Conservation (phyloP, 2,797 vertebrate species). For the Phataginus tricuspis region DNA sequence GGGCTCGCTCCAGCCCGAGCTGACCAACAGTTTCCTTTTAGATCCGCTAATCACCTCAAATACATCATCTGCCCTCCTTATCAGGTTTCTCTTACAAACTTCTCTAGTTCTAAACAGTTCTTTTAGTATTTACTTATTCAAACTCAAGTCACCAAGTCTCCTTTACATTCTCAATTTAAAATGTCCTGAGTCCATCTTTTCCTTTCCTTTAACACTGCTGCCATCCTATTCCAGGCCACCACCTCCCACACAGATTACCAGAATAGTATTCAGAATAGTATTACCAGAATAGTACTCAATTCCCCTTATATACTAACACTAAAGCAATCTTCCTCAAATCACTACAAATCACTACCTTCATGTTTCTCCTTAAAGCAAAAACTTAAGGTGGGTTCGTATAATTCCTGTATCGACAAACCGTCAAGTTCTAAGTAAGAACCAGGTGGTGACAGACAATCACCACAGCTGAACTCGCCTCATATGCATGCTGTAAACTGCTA, state of each 20-base stretch:
- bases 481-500: background rate
- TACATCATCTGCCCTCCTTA: background rate
- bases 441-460: background rate
- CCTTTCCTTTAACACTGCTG: background rate
- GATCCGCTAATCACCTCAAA: background rate
- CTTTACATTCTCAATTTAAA: background rate
- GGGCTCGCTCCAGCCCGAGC: background rate
- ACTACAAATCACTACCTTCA: constrained; percentile 35
- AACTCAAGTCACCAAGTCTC: background rate
- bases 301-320: background rate
- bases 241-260: background rate
- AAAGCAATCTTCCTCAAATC: background rate
- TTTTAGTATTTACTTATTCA: background rate
- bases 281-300: background rate
- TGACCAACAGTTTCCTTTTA: background rate
- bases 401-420: constrained; percentile 6
- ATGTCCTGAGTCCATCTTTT: background rate
- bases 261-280: background rate
- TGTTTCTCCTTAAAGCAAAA: background rate
- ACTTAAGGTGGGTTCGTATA: background rate
- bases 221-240: background rate
- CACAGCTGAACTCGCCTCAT: background rate
- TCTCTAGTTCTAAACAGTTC: constrained; percentile 18
- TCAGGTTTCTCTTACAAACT: background rate
- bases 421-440: background rate